Evolutionary conservation across 2,113 vertebrate species (phyloP).

Genomic region (Lepidothrix coronata): DNA sequence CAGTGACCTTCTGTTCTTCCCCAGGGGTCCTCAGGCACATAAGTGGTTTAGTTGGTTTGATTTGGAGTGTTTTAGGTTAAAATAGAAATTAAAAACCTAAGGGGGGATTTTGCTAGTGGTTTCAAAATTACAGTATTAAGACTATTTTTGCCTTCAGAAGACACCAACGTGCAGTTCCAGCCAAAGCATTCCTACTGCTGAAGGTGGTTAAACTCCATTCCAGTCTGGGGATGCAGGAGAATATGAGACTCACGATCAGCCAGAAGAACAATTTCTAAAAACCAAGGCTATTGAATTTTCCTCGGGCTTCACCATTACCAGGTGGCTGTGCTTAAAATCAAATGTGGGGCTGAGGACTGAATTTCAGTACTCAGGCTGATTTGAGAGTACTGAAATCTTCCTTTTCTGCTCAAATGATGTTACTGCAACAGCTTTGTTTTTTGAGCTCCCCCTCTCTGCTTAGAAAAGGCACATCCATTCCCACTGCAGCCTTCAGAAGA

Average conservation of each 20-base stretch:
- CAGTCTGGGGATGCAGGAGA: not conserved
- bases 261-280: not conserved
- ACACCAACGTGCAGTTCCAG: not conserved
- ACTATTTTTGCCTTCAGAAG: not conserved
- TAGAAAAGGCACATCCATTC: not conserved
- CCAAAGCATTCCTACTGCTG: not conserved
- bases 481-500: not conserved
- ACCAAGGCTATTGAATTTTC: not conserved
- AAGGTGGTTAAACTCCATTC: not conserved
- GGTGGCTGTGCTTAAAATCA: not conserved
- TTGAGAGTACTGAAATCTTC: not conserved
- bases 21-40: not conserved
- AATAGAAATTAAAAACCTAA: not conserved
- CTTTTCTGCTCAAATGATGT: not conserved
- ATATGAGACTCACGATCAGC: not conserved
- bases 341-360: not conserved
- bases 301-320: not conserved
- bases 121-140: not conserved
- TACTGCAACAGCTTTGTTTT: not conserved
- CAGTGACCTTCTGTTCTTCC: not conserved
- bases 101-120: not conserved
- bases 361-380: not conserved
- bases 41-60: not conserved
- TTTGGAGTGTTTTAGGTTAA: not conserved
- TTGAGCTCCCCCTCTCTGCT: not conserved